Percentiles rank a stretch among this genome's conserved stretches.
phyloP scores from a whole-genome alignment of 2,888 invertebrate species.

The Eledona agricola region DNA sequence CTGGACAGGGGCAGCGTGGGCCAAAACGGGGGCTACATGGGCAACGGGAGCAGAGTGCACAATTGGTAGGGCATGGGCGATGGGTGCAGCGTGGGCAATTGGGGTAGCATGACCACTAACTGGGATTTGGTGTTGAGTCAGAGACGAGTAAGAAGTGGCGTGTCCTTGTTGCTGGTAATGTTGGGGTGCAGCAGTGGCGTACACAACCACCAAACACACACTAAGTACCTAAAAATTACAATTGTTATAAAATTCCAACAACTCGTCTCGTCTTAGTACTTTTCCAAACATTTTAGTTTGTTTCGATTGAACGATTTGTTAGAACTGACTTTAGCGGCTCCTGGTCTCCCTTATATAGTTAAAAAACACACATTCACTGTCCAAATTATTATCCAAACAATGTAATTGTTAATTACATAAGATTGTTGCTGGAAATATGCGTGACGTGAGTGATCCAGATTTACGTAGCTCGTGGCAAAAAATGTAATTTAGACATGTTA shows the following conservation, averaged over 20 bases:
- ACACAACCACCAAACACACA: slow-evolving; percentile 3
- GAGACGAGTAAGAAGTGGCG: slow-evolving; percentile 4
- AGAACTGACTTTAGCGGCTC: not conserved
- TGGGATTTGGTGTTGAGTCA: not conserved
- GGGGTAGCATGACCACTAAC: slow-evolving; percentile 13
- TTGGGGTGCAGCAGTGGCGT: slow-evolving; percentile 6
- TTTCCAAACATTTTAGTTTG: slow-evolving; percentile 15
- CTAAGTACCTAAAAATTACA: slow-evolving; percentile 7
- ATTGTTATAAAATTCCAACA: no score
- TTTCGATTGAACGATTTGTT: not conserved
- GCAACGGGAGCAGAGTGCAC: slow-evolving; percentile 1
- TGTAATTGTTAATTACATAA: no score
- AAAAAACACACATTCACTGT: slow-evolving; percentile 1
- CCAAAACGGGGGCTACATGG: slow-evolving; percentile 5
- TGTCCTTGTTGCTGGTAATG: not conserved
- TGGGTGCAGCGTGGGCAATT: slow-evolving; percentile 19
- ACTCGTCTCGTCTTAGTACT: slow-evolving; percentile 5
- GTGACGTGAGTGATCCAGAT: no score
- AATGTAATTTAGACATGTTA: no score
- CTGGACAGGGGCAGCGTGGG: slow-evolving; percentile 37
- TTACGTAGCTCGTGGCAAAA: no score
- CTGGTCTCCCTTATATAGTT: slow-evolving; percentile 1
- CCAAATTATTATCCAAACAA: slow-evolving; percentile 6
- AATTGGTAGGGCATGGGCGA: not conserved
- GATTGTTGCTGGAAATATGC: no score